These are phyloP conservation scores for Holothuria leucospilota DNA, from an alignment of 53 echinoderm and acorn worm species.

Conservation along the genomic window DNA sequence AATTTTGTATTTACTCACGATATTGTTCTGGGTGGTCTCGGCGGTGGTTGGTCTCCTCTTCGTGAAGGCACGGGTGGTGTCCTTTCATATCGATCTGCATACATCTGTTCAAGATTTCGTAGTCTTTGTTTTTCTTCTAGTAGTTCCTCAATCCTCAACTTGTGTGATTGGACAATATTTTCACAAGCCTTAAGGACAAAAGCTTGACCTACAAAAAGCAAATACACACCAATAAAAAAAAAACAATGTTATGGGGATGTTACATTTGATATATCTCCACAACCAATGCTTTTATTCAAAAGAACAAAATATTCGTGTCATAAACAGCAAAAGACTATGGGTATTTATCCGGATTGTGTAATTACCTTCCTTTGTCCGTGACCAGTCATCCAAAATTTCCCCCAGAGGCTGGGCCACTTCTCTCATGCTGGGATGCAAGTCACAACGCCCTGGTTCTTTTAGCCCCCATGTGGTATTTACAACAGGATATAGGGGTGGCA, in stretches of 20 bases:
- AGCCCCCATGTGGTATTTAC: constrained; percentile 82
- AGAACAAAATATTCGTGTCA: too few relatives aligned
- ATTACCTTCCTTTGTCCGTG: constrained; percentile 79
- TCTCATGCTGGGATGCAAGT: constrained; percentile 43
- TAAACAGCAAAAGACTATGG: too few relatives aligned
- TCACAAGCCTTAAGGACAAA: background rate
- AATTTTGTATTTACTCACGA: too few relatives aligned
- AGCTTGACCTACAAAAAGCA: background rate
- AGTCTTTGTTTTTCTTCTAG: constrained; percentile 14
- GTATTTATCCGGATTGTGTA: too few relatives aligned
- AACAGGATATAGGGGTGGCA: constrained; percentile 70
- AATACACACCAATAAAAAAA: too few relatives aligned
- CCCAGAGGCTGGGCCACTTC: constrained; percentile 69
- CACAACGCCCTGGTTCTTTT: constrained; percentile 59
- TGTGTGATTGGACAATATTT: background rate
- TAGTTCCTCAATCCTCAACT: constrained; percentile 16
- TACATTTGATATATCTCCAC: too few relatives aligned
- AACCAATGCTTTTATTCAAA: too few relatives aligned
- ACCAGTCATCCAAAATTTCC: constrained; percentile 71
- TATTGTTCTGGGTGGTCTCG: background rate
- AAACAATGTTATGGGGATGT: too few relatives aligned
- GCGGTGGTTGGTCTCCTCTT: background rate
- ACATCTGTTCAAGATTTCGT: constrained; percentile 4
- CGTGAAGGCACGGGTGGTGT: background rate
- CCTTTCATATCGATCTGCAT: background rate